Conservation (phyloP, 2,888 invertebrate species). For the Cremastinae sp. region DNA sequence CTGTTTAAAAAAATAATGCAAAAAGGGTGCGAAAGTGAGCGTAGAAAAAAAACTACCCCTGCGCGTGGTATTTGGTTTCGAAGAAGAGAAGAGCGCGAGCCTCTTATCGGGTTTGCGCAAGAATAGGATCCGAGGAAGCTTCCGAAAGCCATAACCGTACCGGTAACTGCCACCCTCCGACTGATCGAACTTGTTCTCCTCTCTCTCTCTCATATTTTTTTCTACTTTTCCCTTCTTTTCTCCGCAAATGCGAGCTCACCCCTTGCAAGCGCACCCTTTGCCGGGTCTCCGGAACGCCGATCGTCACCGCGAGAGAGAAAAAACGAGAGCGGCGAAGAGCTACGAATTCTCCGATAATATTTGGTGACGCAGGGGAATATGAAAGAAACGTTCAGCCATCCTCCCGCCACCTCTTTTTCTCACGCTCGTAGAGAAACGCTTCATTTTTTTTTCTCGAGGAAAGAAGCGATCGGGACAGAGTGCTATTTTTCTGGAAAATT, state of each 20-base stretch:
- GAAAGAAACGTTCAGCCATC: slow-evolving; percentile 41
- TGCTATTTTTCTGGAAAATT: slow-evolving; percentile 78
- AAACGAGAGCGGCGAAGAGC: slow-evolving; percentile 42
- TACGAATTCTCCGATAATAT: slow-evolving; percentile 70
- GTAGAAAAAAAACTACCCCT: slow-evolving; percentile 52
- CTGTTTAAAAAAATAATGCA: slow-evolving; percentile 35
- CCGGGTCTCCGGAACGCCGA: slow-evolving; percentile 41
- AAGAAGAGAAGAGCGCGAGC: slow-evolving; percentile 62
- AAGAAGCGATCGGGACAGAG: slow-evolving; percentile 48
- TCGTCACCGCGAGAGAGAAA: slow-evolving; percentile 26
- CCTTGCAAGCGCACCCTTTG: slow-evolving; percentile 51
- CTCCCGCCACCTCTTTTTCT: slow-evolving; percentile 2
- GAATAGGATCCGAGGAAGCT: slow-evolving; percentile 80
- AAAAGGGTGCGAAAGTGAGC: slow-evolving; percentile 64
- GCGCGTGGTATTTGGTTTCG: slow-evolving; percentile 27
- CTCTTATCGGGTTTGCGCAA: slow-evolving; percentile 80
- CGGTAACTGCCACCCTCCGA: slow-evolving; percentile 80
- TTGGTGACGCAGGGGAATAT: slow-evolving; percentile 56
- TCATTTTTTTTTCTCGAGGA: slow-evolving; percentile 5
- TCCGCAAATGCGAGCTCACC: slow-evolving; percentile 56
- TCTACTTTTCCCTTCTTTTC: slow-evolving; percentile 20
- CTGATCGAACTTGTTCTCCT: slow-evolving; percentile 79
- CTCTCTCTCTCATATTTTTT: slow-evolving; percentile 32
- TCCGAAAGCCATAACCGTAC: slow-evolving; percentile 81
- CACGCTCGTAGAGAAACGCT: background rate